Percentiles rank a stretch among this genome's conserved stretches.
Evolutionary conservation across 92 coral and sea anemone genomes (phyloP).

Genomic region (Zoanthus sociatus): DNA sequence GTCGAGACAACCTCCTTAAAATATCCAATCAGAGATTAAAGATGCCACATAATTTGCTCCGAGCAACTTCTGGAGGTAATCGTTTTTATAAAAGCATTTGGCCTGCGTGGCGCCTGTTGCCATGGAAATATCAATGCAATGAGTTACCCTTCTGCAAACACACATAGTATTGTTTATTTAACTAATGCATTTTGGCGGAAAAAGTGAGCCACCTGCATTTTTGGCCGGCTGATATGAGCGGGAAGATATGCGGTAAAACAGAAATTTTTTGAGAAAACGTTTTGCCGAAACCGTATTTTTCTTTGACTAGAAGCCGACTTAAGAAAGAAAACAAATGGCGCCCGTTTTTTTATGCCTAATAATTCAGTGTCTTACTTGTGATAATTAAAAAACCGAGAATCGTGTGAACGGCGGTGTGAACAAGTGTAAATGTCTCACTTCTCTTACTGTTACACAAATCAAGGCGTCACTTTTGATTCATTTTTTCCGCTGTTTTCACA

Average conservation of each 20-base stretch:
- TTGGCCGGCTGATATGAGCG: slow-evolving; percentile 28
- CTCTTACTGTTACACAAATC: neutral
- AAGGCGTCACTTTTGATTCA: neutral
- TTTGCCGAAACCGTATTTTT: slow-evolving; percentile 9
- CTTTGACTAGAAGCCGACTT: slow-evolving; percentile 9
- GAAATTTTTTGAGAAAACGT: slow-evolving; percentile 12
- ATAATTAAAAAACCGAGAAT: neutral
- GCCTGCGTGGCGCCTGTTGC: slow-evolving; percentile 43
- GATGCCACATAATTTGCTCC: slow-evolving; percentile 27
- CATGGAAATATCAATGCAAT: slow-evolving; percentile 30
- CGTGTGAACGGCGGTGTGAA: neutral
- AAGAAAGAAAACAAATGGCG: neutral
- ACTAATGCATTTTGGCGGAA: slow-evolving; percentile 51
- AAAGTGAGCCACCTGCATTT: slow-evolving; percentile 22
- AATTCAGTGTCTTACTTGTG: neutral
- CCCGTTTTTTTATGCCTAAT: neutral
- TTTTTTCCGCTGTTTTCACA: neutral
- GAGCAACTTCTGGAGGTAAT: slow-evolving; percentile 15
- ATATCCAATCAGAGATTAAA: slow-evolving; percentile 40
- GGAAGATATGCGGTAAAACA: slow-evolving; percentile 30
- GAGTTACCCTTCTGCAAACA: slow-evolving; percentile 51
- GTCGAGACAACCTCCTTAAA: slow-evolving; percentile 23
- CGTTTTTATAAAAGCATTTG: slow-evolving; percentile 40
- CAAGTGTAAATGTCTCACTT: slow-evolving; percentile 1
- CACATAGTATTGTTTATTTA: slow-evolving; percentile 31